Conservation (phyloP, 1,140 invertebrate genomes). For the Scaptomyza montana region DNA sequence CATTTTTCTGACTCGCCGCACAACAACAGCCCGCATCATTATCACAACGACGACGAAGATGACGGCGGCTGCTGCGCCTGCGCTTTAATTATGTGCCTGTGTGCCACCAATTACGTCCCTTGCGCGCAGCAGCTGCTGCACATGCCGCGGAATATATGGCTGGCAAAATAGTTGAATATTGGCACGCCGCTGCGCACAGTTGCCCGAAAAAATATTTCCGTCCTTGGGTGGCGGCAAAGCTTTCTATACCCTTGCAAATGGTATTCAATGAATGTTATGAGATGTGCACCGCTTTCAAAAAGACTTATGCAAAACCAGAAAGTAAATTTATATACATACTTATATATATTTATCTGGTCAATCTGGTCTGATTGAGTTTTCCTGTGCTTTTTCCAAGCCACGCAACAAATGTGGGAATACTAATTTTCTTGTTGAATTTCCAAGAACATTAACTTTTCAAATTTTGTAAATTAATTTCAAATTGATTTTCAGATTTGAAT, state of each 20-base stretch:
- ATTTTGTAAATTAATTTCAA: too few relatives aligned
- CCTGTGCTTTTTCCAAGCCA: too few relatives aligned
- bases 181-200: constrained; percentile 26
- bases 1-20: constrained; percentile 52
- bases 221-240: constrained; percentile 17
- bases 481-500: too few relatives aligned
- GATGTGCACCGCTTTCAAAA: background rate
- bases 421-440: too few relatives aligned
- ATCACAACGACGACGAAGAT: constrained; percentile 2
- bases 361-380: too few relatives aligned
- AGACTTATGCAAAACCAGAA: background rate
- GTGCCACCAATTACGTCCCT: constrained; percentile 13
- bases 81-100: constrained; percentile 56
- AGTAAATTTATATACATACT: background rate
- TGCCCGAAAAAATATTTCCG: constrained; percentile 21
- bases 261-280: background rate
- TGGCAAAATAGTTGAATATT: constrained; percentile 40
- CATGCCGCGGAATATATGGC: constrained; percentile 28
- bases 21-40: constrained; percentile 38
- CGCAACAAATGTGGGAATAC: too few relatives aligned
- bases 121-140: constrained; percentile 51
- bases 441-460: too few relatives aligned
- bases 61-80: constrained; percentile 14
- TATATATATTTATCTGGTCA: too few relatives aligned
- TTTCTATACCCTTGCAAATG: background rate